Evolutionary conservation across 2,113 vertebrate species (phyloP).

Genomic region (Genyomyrus donnyi): DNA sequence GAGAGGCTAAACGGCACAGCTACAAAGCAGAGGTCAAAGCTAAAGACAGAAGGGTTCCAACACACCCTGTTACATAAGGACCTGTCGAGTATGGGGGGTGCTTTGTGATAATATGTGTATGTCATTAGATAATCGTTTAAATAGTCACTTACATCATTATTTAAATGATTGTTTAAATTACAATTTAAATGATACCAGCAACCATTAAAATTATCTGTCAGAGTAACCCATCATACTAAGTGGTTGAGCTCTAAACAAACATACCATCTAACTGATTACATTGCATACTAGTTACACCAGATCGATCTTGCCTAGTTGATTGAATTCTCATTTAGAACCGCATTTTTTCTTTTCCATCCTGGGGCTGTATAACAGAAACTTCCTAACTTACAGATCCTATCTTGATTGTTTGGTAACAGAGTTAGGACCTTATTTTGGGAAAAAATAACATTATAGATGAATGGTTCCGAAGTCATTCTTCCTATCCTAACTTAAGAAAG

Average conservation of each 20-base stretch:
- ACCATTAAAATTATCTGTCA: not conserved
- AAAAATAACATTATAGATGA: not conserved
- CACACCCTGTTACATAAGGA: not conserved
- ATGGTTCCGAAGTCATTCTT: too few species aligned
- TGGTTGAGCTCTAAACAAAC: not conserved
- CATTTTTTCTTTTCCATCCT: too few species aligned
- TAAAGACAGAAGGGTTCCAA: not conserved
- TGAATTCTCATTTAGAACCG: not conserved
- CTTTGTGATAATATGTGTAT: not conserved
- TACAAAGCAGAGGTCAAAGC: not conserved
- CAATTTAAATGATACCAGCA: not conserved
- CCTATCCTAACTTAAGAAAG: too few species aligned
- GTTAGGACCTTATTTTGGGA: not conserved
- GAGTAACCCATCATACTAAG: not conserved
- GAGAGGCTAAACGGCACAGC: not conserved
- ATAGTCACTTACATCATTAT: not conserved
- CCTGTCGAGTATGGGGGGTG: not conserved
- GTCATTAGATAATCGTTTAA: not conserved
- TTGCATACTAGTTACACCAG: not conserved
- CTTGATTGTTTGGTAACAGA: not conserved
- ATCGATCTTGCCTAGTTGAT: not conserved
- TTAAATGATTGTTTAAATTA: not conserved
- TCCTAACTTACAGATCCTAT: too few species aligned
- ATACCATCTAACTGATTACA: not conserved
- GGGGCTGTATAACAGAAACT: too few species aligned